Conservation (phyloP, 37 sponge, comb jelly and placozoan genomes). For the Corticium candelabrum region DNA sequence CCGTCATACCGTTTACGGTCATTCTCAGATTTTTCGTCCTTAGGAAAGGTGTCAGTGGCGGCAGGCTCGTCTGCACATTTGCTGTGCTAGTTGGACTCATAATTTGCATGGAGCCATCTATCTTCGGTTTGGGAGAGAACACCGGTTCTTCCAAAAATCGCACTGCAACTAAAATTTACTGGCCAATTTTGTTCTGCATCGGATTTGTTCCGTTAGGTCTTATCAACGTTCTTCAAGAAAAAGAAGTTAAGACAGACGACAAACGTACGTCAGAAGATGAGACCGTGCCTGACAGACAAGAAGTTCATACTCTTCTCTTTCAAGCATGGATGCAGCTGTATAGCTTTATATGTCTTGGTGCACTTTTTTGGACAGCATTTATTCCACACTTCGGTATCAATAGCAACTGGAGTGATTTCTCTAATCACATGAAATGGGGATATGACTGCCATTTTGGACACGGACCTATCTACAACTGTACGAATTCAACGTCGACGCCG, state of each 20-base stretch:
- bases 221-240: slow-evolving; percentile 14
- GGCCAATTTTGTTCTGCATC: slow-evolving; percentile 3
- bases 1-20: slow-evolving; percentile 51
- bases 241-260: neutral
- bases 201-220: slow-evolving; percentile 12
- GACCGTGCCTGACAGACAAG: neutral
- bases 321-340: slow-evolving; percentile 31
- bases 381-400: slow-evolving; percentile 33
- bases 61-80: neutral
- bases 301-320: slow-evolving; percentile 22
- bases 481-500: neutral
- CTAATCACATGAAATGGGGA: neutral
- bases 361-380: slow-evolving; percentile 59
- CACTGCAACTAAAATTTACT: neutral
- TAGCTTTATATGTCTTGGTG: neutral
- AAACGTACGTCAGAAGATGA: neutral
- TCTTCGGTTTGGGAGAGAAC: neutral
- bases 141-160: neutral
- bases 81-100: neutral
- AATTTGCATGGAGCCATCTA: neutral
- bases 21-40: slow-evolving; percentile 16
- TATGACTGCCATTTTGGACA: neutral
- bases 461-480: neutral
- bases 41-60: neutral
- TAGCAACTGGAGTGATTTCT: neutral